Conservation (phyloP, 2,113 vertebrate genomes). For the Pleuronectes platessa region DNA sequence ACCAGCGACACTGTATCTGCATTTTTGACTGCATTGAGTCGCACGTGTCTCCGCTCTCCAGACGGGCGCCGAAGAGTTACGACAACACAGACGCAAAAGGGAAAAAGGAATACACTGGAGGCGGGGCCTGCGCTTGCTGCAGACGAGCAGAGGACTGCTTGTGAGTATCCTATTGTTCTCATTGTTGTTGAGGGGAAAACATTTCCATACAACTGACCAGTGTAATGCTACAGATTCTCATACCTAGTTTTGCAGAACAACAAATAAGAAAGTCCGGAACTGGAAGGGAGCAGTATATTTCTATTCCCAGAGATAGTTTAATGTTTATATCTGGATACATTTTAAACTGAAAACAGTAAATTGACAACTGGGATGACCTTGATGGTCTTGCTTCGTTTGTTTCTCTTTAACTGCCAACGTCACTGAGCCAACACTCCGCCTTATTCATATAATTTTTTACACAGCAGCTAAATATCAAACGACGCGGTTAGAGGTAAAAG, state of each 20-base stretch:
- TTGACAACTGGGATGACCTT: conserved; percentile 16
- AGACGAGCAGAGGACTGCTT: conserved; percentile 50
- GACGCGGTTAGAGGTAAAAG: conserved; percentile 11
- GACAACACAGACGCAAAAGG: conserved; percentile 34
- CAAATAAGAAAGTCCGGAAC: conserved; percentile 20
- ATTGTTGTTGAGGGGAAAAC: conserved; percentile 27
- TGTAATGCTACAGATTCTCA: not conserved
- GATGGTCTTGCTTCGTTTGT: conserved; percentile 30
- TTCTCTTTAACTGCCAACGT: conserved; percentile 12
- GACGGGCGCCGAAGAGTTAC: conserved; percentile 33
- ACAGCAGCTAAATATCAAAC: conserved; percentile 40
- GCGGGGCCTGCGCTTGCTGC: conserved; percentile 44
- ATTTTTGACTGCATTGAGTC: conserved; percentile 27
- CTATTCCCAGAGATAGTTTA: too few relatives aligned
- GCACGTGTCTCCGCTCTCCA: conserved; percentile 31
- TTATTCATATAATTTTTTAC: not conserved
- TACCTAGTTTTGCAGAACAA: not conserved
- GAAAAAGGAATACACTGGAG: conserved; percentile 37
- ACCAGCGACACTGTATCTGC: conserved; percentile 23
- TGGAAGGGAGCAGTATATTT: not conserved
- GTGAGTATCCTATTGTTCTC: conserved; percentile 78
- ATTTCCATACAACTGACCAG: conserved; percentile 32
- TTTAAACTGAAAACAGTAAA: not conserved
- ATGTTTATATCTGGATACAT: too few relatives aligned
- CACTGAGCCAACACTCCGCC: conserved; percentile 22